Conservation (phyloP, 1,140 invertebrate species). For the Carposina sasakii region DNA sequence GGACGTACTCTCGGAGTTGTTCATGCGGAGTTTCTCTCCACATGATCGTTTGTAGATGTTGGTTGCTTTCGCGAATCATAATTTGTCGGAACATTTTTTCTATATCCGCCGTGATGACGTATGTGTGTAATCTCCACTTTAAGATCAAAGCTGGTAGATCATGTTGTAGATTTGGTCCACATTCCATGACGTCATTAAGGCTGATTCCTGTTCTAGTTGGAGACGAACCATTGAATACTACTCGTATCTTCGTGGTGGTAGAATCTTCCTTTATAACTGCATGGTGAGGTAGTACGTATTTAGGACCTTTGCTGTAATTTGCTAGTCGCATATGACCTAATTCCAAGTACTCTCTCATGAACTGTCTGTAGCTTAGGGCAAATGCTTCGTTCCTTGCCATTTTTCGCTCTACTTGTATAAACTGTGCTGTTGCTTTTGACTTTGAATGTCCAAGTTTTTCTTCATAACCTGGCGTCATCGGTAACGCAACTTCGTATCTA, state of each 20-base stretch:
- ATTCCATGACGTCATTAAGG: neutral
- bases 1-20: slow-evolving; percentile 19
- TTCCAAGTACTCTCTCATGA: slow-evolving; percentile 31
- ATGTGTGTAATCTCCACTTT: neutral
- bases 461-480: neutral
- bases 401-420: slow-evolving; percentile 16
- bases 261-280: neutral
- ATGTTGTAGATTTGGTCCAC: neutral
- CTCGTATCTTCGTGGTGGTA: neutral
- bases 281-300: neutral
- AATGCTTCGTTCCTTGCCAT: slow-evolving; percentile 14
- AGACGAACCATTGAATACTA: neutral
- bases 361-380: slow-evolving; percentile 12
- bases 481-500: neutral
- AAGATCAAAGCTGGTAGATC: neutral
- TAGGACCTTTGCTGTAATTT: neutral
- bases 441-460: slow-evolving; percentile 12
- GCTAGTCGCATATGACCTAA: slow-evolving; percentile 27
- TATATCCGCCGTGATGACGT: slow-evolving; percentile 39
- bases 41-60: slow-evolving; percentile 39
- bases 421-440: slow-evolving; percentile 11
- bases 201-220: neutral
- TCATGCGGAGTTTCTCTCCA: slow-evolving; percentile 24
- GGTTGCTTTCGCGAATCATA: slow-evolving; percentile 23
- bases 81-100: slow-evolving; percentile 39